Evolutionary conservation across 2,888 invertebrate genomes (phyloP), one percentile per base, ranked within the genome.

Genomic region (Zaprionus obscuricornis): DNA sequence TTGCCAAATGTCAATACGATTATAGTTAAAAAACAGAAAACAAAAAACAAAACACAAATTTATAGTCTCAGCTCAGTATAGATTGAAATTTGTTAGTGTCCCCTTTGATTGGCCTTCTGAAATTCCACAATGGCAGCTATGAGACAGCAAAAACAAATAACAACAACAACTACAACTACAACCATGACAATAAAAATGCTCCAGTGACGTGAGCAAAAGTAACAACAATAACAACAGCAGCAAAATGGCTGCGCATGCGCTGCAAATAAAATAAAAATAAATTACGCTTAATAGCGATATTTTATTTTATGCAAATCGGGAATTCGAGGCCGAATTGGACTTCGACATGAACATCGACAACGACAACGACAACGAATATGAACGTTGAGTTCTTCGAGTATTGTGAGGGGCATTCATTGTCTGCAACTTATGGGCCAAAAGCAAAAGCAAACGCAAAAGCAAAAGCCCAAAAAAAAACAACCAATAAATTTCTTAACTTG

Each of bases 161-260:
- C 18, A 27, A 43, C 17, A 40, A 10, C 8, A n/a, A 7, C n/a
- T n/a, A n/a, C n/a, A n/a, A n/a, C n/a, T n/a, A n/a, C n/a, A 6
- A 36, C 26, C 42, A 20, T 22, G 51, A 66, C 51, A 66, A 66
- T 56, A 52, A 63, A 69, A 59, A 50, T 52, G 67, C 26, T 64
- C 56, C 46, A 69, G 45, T 68, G 68, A 68, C 66, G 68, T 49
- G 66, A 50, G 47, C 66, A 54, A 52, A 40, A 45, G 17, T 45
- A 34, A 46, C 24, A 55, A 26, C 34, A 54, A 14, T 8, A 27
- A 2, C 16, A 37, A 49, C 11, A 27, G n/a, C 6, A 14, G 50
- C 43, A 74, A 83, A 83, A 81, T 83, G 81, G 81, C 62, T 50
- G 81, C 81, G 77, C 81, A 83, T 83, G 81, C 81, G 81, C 81